Conservation (phyloP, 2,113 vertebrate genomes). For the rabbit (Oryctolagus cuniculus) region mOryCun1.1 NC_091439.1:64647501-64648000, state of each 20-base stretch:
- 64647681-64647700: slow-evolving; percentile 17
- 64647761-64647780: background rate
- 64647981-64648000: background rate
- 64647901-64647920: background rate
- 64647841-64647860: background rate
- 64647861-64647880: background rate
- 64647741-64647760: slow-evolving; percentile 15
- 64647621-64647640: slow-evolving; percentile 16
- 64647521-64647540: no score
- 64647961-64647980: background rate
- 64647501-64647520: no score
- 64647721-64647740: background rate
- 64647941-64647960: background rate
- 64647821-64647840: background rate
- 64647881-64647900: slow-evolving; percentile 12
- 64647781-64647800: background rate
- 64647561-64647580: background rate
- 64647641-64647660: background rate
- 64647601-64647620: background rate
- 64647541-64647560: no score
- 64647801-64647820: background rate
- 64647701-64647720: background rate
- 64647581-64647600: background rate
- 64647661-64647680: background rate
- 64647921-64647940: background rate